Evolutionary conservation across 2,888 invertebrate species (phyloP).

Genomic region (Rosalia funebris): DNA sequence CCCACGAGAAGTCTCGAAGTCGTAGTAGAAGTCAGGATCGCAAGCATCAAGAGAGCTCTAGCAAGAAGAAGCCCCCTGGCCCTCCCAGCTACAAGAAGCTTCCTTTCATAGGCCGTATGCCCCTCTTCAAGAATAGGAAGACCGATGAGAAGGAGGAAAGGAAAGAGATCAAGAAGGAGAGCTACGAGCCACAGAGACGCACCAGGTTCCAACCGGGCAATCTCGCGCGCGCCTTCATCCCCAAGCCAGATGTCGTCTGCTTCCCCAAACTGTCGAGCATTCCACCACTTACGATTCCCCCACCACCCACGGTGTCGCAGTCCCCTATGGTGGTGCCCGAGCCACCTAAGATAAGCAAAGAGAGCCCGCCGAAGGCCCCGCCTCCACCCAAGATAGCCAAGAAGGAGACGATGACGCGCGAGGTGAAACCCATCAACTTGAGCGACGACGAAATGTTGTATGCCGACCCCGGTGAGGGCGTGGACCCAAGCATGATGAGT

Average conservation of each 20-base stretch:
- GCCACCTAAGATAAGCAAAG: conserved; percentile 52
- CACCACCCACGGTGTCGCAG: conserved; percentile 45
- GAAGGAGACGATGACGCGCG: conserved; percentile 19
- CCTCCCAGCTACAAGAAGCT: conserved; percentile 74
- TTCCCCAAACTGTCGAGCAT: conserved; percentile 61
- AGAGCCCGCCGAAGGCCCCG: conserved; percentile 42
- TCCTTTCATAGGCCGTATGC: conserved; percentile 88
- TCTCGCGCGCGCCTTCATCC: conserved; percentile 60
- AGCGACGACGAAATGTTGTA: conserved; percentile 46
- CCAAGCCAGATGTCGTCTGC: conserved; percentile 62
- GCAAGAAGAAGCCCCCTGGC: conserved; percentile 55
- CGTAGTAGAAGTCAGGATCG: conserved; percentile 32
- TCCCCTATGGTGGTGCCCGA: conserved; percentile 51
- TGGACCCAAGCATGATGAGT: conserved; percentile 49
- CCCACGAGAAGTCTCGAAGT: conserved; percentile 36
- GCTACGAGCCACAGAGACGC: conserved; percentile 60
- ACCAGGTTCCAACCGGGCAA: conserved; percentile 62
- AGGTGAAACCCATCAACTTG: conserved; percentile 37
- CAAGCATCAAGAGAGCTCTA: conserved; percentile 10
- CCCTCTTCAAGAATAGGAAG: conserved; percentile 75
- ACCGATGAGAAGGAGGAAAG: conserved; percentile 63
- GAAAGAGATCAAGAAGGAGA: conserved; percentile 66
- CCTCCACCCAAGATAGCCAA: conserved; percentile 42
- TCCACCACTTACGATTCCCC: conserved; percentile 55
- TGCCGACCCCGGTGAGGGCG: conserved; percentile 45